Percentiles rank a stretch among this genome's conserved stretches.
Conservation (phyloP, 2,888 invertebrate species). For the Phoenoteleia sp. region DNA sequence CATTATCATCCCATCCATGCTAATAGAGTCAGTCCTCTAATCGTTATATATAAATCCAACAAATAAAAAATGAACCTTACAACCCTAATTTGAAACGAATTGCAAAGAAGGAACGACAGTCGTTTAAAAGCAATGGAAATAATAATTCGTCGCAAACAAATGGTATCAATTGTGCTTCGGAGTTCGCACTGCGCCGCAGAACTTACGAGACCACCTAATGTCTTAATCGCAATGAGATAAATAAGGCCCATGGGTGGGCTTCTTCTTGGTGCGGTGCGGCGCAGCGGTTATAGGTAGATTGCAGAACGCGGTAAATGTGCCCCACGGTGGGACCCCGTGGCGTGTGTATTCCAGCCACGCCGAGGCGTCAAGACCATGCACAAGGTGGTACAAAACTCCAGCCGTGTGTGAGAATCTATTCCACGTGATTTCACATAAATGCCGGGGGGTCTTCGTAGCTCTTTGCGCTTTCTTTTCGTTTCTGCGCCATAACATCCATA, state of each 20-base stretch:
- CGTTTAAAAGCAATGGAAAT: background rate
- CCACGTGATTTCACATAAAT: conserved; percentile 84
- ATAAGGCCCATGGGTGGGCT: conserved; percentile 83
- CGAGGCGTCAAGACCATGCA: conserved; percentile 77
- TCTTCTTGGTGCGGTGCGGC: conserved; percentile 56
- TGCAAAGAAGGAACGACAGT: background rate
- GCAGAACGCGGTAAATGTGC: conserved; percentile 30
- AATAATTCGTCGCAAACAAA: conserved; percentile 47
- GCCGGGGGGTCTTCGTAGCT: conserved; percentile 71
- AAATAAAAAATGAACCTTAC: background rate
- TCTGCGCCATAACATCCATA: background rate
- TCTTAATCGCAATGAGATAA: conserved; percentile 78
- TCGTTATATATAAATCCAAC: no score
- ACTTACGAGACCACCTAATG: conserved; percentile 79
- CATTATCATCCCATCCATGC: no score
- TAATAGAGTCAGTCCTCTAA: no score
- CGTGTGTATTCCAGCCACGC: conserved; percentile 49
- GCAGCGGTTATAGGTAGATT: background rate
- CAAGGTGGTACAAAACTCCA: conserved; percentile 84
- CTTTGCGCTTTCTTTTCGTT: conserved; percentile 39
- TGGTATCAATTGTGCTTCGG: conserved; percentile 40
- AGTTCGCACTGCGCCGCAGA: conserved; percentile 17
- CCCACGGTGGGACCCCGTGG: conserved; percentile 74
- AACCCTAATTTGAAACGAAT: background rate
- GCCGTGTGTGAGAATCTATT: conserved; percentile 85